These are phyloP conservation scores for Lycocerus yunnanus DNA, from an alignment of 2,888 invertebrate genomes.

Conservation along the genomic window DNA sequence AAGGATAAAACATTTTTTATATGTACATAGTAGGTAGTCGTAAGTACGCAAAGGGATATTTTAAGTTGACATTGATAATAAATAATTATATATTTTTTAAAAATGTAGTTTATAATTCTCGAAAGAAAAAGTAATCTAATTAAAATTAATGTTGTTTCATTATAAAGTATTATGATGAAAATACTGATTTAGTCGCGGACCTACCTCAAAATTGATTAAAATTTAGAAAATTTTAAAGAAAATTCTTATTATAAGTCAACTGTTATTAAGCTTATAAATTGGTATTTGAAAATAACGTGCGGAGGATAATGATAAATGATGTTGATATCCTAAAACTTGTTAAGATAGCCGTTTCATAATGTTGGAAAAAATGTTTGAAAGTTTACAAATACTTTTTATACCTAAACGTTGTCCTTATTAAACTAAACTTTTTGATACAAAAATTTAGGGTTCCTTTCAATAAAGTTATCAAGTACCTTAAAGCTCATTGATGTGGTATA, in stretches of 20 bases:
- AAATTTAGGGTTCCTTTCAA: slow-evolving; percentile 6
- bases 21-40: too few species aligned
- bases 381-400: neutral
- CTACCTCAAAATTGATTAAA: neutral
- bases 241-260: neutral
- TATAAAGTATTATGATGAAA: too few species aligned
- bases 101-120: too few species aligned
- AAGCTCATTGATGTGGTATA: neutral
- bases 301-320: neutral
- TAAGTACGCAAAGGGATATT: too few species aligned
- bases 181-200: too few species aligned
- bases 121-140: too few species aligned
- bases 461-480: neutral
- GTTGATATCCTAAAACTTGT: neutral
- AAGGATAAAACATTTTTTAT: too few species aligned
- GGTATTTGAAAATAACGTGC: neutral
- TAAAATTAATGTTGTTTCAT: too few species aligned
- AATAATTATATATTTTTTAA: too few species aligned
- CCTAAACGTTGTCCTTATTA: neutral
- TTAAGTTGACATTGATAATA: too few species aligned
- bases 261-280: neutral
- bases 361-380: neutral
- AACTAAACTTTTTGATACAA: neutral
- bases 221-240: neutral
- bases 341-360: neutral